Evolutionary conservation across 2,797 vertebrate species (phyloP), one percentile per base, ranked within the genome.

Genomic region (Lacerta viridis): DNA sequence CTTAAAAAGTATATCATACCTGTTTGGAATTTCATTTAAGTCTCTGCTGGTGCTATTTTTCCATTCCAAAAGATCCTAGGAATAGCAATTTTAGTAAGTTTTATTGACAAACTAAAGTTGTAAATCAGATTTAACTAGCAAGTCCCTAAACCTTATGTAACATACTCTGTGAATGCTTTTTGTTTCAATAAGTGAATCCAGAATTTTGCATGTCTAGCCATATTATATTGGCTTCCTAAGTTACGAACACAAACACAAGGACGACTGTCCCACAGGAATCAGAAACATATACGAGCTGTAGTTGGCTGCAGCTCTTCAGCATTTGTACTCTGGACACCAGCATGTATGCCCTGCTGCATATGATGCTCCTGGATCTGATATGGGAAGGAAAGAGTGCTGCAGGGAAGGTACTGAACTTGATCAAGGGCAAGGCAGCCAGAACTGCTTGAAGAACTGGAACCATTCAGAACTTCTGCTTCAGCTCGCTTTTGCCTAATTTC

Each of bases 41-140:
- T 90, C 55, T 68, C 76, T 43, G 33, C 33, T 69, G 64, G 29
- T 79, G 66, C 81, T 61, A 86, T 86, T 87, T 85, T 90, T 88
- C 69, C 84, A 91, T 84, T 94, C 90, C 92, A 64, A 8, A 18
- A 87, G 91, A 55, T 89, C 88, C 95, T 96, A 72, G 85, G 95
- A 88, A 92, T 5, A 86, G 23, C 8, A 79, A 66, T 2, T 17
- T 46, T 64, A 88, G 59, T 27, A 68, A 5, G 27, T 23, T 69
- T 68, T 69, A 74, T 75, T 25, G 39, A 59, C 50, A 61, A 74
- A 27, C 69, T 59, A 50, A 79, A 79, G 17, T 27, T 84, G 71
- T 13, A 59, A 36, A 59, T 13, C 33, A 84, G 11, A 75, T 27
- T 61, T 61, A 75, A 29, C 71, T 84, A 61, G 77, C 61, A 33